phyloP scores from a whole-genome alignment of 2,113 vertebrate genomes.

The Talpa occidentalis region DNA sequence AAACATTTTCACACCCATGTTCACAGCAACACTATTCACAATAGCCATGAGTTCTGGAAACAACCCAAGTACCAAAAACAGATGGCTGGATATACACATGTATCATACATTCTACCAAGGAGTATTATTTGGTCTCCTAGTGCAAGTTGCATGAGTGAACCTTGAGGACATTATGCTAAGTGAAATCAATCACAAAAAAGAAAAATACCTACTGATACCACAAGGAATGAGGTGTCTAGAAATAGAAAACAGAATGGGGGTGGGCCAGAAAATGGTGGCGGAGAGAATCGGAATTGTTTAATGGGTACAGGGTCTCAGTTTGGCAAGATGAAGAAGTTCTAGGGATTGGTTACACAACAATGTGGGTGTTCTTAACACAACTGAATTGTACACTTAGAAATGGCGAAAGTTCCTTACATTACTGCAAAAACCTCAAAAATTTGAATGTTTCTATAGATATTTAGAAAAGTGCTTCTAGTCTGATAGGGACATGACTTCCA shows the following conservation, averaged over 20 bases:
- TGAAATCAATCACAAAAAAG: neutral
- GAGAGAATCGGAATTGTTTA: neutral
- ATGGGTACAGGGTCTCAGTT: neutral
- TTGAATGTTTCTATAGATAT: neutral
- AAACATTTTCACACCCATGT: neutral
- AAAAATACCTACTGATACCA: no score
- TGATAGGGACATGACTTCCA: neutral
- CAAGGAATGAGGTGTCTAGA: neutral
- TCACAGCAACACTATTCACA: neutral
- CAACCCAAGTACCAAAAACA: neutral
- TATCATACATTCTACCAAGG: fast-evolving
- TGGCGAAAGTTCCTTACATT: neutral
- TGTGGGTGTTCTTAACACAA: neutral
- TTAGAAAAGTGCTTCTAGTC: neutral
- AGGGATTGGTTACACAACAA: neutral
- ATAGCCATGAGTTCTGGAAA: neutral
- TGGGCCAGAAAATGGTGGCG: no score
- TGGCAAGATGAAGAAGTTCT: neutral
- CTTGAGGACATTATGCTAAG: neutral
- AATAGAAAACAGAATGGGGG: neutral
- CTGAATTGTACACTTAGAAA: neutral
- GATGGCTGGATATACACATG: neutral
- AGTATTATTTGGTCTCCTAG: neutral
- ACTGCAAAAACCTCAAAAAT: neutral
- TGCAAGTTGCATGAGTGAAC: neutral